Base-by-base conservation (phyloP, 2,113 vertebrate genomes). In the Bucco capensis region DNA sequence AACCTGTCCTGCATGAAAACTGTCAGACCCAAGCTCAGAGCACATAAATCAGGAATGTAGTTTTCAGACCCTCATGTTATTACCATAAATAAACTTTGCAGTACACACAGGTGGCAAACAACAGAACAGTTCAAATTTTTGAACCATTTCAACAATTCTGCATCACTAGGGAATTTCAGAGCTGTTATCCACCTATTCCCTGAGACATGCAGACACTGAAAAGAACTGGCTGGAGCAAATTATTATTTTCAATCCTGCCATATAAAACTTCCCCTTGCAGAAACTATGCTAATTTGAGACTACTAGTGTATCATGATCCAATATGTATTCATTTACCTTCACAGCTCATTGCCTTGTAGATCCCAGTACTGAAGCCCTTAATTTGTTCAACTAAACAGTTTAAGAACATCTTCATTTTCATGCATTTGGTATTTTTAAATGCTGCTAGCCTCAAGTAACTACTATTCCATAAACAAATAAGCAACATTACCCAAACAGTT, bases 301-400 rank as follows among this genome's bases (percentile, higher is more conserved):
- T 49, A 37, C 56, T 22, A 40, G 3, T 22, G 4, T 44, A 78
- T n/a, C 30, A 54, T 4, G 6, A 77, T 58, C 37, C 23, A 77
- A 66, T 70, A 56, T 25, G 57, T 33, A 51, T 67, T 72, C 23
- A 42, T 75, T 89, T 79, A 40, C 79, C 64, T 82, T 87, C 84
- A 89, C 33, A 87, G 89, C 31, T 54, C 84, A 56, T 21, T 93
- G 89, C 74, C 50, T 79, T 28, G 42, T 23, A 69, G 74, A 56
- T 72, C 25, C 66, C 62, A 72, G 10, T 12, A 51, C 53, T 27
- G 5, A 51, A 86, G 24, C 6, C 46, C n/a, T 78, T 30, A 0
- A 79, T 85, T 82, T 95, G 62, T 86, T 89, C 61, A 92, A 87
- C 31, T 65, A 37, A 89, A 75, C 46, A 75, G 61, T 27, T 75